These are phyloP conservation scores for Chymomyza amoena DNA, from an alignment of 2,888 invertebrate genomes.

Conservation along the genomic window DNA sequence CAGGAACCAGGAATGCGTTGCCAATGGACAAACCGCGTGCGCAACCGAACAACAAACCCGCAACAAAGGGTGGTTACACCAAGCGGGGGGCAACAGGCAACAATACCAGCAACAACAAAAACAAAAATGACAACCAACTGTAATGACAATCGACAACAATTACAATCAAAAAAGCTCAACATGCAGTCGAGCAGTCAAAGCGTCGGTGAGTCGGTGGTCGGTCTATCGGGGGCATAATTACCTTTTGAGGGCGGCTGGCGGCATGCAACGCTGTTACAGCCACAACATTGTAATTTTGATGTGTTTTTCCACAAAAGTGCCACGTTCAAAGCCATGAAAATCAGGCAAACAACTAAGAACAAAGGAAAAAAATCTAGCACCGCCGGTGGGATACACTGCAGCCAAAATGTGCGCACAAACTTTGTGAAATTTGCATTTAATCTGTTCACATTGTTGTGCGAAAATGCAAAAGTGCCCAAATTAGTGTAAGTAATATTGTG, in stretches of 20 bases:
- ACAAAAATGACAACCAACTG: slow-evolving; percentile 55
- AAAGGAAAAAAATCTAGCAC: no score
- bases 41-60: slow-evolving; percentile 55
- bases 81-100: slow-evolving; percentile 28
- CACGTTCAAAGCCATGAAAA: background rate
- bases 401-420: no score
- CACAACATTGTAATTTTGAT: slow-evolving; percentile 63
- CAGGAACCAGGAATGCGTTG: slow-evolving; percentile 64
- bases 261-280: slow-evolving; percentile 26
- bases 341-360: background rate
- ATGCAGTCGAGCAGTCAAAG: slow-evolving; percentile 13
- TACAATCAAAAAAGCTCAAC: slow-evolving; percentile 65
- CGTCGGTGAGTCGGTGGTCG: slow-evolving; percentile 25
- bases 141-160: slow-evolving; percentile 73
- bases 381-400: no score
- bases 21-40: slow-evolving; percentile 68
- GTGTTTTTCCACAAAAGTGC: slow-evolving; percentile 25
- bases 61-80: slow-evolving; percentile 69
- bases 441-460: no score
- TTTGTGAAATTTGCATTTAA: no score
- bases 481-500: no score
- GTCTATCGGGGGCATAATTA: slow-evolving; percentile 52
- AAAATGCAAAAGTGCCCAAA: no score
- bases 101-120: slow-evolving; percentile 47
- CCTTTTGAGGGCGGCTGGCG: slow-evolving; percentile 39